Percentiles rank a stretch among this genome's conserved stretches.
These are phyloP conservation scores for Procapra przewalskii DNA, from an alignment of 2,113 vertebrate genomes.

Conservation along the genomic window DNA sequence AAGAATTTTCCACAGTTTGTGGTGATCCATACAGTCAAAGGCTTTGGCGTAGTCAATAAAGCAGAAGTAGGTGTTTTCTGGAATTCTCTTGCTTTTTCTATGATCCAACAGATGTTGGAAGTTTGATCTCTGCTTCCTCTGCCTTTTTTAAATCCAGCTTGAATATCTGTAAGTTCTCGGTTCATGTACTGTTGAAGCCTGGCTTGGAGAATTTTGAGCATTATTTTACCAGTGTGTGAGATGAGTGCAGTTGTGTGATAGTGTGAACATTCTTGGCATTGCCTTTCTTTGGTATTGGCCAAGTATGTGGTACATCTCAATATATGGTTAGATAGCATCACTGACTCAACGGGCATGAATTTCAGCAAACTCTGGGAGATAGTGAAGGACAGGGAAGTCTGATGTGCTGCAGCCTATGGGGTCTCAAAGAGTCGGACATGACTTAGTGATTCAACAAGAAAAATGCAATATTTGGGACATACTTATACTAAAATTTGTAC, in stretches of 20 bases:
- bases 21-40: background rate
- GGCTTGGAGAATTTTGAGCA: background rate
- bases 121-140: background rate
- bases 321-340: background rate
- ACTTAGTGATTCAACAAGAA: background rate
- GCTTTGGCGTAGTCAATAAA: background rate
- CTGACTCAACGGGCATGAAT: background rate
- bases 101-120: background rate
- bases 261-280: background rate
- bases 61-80: background rate
- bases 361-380: background rate
- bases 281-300: background rate
- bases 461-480: background rate
- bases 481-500: background rate
- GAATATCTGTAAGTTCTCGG: background rate
- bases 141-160: background rate
- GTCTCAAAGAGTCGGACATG: background rate
- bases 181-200: background rate
- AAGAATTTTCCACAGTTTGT: background rate
- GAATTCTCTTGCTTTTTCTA: background rate
- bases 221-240: background rate
- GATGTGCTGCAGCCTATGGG: background rate
- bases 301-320: background rate
- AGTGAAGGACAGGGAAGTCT: background rate
- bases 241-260: background rate